phyloP scores from a whole-genome alignment of 2,888 invertebrate genomes.

The Agrilus mali region DNA sequence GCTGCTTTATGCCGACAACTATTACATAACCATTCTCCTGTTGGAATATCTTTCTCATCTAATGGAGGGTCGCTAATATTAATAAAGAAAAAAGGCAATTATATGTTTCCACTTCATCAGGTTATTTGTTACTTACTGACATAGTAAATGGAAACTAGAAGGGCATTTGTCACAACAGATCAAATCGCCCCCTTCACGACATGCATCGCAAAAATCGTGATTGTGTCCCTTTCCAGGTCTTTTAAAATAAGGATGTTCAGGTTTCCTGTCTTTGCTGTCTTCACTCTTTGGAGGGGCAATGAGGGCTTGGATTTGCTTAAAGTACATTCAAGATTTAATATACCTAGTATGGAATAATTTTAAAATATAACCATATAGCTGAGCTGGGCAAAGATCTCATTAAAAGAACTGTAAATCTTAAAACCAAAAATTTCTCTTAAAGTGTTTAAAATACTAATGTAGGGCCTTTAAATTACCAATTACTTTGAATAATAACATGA shows the following conservation, averaged over 20 bases:
- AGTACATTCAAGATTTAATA: slow-evolving; percentile 15
- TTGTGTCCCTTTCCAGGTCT: slow-evolving; percentile 82
- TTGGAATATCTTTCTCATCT: slow-evolving; percentile 77
- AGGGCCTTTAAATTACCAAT: no score
- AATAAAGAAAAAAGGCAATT: slow-evolving; percentile 1
- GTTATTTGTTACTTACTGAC: slow-evolving; percentile 62
- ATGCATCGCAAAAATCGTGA: slow-evolving; percentile 88
- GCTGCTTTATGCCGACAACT: slow-evolving; percentile 49
- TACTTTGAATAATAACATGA: no score
- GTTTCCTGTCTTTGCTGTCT: slow-evolving; percentile 45
- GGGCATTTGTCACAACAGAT: slow-evolving; percentile 94
- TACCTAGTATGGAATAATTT: slow-evolving; percentile 6
- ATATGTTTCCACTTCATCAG: neutral
- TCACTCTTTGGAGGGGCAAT: slow-evolving; percentile 81
- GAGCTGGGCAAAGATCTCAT: no score
- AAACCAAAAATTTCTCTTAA: no score
- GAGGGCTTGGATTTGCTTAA: slow-evolving; percentile 76
- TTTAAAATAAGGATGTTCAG: slow-evolving; percentile 70
- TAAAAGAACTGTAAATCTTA: no score
- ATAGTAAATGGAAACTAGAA: slow-evolving; percentile 88
- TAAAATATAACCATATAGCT: no score
- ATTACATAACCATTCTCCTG: slow-evolving; percentile 85
- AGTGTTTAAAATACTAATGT: no score
- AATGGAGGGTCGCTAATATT: slow-evolving; percentile 78
- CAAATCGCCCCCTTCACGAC: slow-evolving; percentile 87